phyloP scores from a whole-genome alignment of 2,888 invertebrate species.

The Ferdinandea cuprea region DNA sequence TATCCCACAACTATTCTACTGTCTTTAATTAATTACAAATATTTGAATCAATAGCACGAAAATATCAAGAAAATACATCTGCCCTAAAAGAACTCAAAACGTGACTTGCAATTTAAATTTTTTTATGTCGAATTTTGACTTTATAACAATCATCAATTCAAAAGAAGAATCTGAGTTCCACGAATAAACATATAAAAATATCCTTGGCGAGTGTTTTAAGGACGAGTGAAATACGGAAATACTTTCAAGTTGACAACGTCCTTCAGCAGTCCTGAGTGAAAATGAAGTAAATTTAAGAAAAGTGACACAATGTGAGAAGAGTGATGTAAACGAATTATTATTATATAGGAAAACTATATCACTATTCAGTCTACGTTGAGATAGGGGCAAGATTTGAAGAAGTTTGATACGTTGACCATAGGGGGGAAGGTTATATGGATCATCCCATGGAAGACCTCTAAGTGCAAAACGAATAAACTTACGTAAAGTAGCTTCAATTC shows the following conservation, averaged over 20 bases:
- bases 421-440: no score
- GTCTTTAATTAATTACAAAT: conserved; percentile 20
- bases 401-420: no score
- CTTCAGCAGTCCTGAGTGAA: conserved; percentile 22
- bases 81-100: conserved; percentile 8
- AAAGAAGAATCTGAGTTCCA: conserved; percentile 17
- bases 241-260: conserved; percentile 18
- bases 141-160: conserved; percentile 47
- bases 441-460: no score
- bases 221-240: conserved; percentile 32
- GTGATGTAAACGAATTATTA: conserved; percentile 26
- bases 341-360: no score
- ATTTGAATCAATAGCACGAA: conserved; percentile 33
- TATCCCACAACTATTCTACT: no score
- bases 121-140: conserved; percentile 1
- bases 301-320: conserved; percentile 31
- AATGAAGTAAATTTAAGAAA: conserved; percentile 41
- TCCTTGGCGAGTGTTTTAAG: conserved; percentile 37
- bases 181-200: conserved; percentile 55
- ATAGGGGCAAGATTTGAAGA: no score
- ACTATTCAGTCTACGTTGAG: no score
- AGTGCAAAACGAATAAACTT: no score
- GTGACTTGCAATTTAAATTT: conserved; percentile 41
- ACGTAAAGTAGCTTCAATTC: no score
- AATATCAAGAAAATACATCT: background rate